Percentiles rank a stretch among this genome's conserved stretches.
phyloP scores from a whole-genome alignment of 37 sponge, comb jelly and placozoan species.

The Chondrilla cf. caribensis region DNA sequence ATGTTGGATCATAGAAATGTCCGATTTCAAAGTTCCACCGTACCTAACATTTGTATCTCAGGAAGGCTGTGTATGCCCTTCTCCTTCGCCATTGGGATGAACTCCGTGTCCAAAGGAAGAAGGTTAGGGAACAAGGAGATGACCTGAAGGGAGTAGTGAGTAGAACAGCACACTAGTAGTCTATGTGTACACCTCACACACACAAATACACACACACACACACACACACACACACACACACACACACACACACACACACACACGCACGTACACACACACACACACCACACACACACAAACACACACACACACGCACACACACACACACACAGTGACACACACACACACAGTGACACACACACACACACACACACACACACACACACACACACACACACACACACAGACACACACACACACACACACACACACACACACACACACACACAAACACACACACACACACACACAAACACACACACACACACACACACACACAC shows the following conservation, averaged over 20 bases:
- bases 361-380: conserved; percentile 41
- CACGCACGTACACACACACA: too few relatives aligned
- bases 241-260: too few relatives aligned
- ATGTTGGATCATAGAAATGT: too few relatives aligned
- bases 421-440: conserved; percentile 34
- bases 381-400: conserved; percentile 37
- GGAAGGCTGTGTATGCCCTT: neutral
- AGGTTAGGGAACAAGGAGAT: neutral
- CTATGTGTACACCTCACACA: neutral
- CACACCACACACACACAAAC: neutral
- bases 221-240: neutral
- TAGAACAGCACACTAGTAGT: too few relatives aligned
- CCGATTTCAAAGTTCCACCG: too few relatives aligned
- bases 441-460: conserved; percentile 3
- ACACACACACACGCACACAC: neutral
- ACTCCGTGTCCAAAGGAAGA: neutral
- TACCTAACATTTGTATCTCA: neutral
- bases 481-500: too few relatives aligned
- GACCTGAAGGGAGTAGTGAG: too few relatives aligned
- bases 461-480: too few relatives aligned
- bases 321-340: conserved; percentile 2
- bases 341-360: conserved; percentile 24
- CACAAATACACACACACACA: neutral
- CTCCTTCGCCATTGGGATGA: neutral
- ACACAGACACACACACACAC: conserved; percentile 27